These are phyloP conservation scores for Micoletzkya japonica DNA, from an alignment of 2,888 invertebrate genomes.

Conservation along the genomic window DNA sequence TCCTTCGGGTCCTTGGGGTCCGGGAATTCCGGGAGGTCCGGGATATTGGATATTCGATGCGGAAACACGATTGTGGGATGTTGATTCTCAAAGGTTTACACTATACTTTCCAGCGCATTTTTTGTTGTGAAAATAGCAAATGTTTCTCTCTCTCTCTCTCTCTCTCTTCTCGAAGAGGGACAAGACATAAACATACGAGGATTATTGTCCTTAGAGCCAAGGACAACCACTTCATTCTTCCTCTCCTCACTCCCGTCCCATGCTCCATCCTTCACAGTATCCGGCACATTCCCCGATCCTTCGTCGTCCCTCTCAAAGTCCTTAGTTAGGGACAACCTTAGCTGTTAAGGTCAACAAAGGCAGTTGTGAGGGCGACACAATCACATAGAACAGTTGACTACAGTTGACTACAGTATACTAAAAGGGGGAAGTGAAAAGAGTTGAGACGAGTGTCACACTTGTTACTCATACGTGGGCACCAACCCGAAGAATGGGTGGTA, in stretches of 20 bases:
- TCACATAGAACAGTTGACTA: too few relatives aligned
- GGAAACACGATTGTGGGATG: too few relatives aligned
- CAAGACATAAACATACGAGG: background rate
- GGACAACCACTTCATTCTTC: background rate
- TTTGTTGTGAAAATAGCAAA: background rate
- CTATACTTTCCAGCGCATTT: constrained; percentile 1
- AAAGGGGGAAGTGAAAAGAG: too few relatives aligned
- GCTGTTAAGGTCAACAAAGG: too few relatives aligned
- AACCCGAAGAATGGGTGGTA: too few relatives aligned
- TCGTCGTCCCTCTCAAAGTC: constrained; percentile 18
- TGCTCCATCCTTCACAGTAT: constrained; percentile 21
- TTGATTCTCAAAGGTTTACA: background rate
- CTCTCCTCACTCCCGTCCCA: constrained; percentile 14
- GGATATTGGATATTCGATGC: too few relatives aligned
- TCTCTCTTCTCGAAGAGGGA: constrained; percentile 30
- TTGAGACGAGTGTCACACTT: too few relatives aligned
- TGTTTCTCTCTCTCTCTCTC: constrained; percentile 29
- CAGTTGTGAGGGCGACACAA: too few relatives aligned
- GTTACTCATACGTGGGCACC: too few relatives aligned
- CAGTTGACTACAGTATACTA: too few relatives aligned
- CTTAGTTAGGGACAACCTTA: too few relatives aligned
- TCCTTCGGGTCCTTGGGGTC: constrained; percentile 34
- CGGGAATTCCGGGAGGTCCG: constrained; percentile 33
- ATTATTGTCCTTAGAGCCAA: background rate
- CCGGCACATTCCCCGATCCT: constrained; percentile 22